These are phyloP conservation scores for Corythornis madagascariensis DNA, from an alignment of 2,113 vertebrate species.

Conservation along the genomic window DNA sequence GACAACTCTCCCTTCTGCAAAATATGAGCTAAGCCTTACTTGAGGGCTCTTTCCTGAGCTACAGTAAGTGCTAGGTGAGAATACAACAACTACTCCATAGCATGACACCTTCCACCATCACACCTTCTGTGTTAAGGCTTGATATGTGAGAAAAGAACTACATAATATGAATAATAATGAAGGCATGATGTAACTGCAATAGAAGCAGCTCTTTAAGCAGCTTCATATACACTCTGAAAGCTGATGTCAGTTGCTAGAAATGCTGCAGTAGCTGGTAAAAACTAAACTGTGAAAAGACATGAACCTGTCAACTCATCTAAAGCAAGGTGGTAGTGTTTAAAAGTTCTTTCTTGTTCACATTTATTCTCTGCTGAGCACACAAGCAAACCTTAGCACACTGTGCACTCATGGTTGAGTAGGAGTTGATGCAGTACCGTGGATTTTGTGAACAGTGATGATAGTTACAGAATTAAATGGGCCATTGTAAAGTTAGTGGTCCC, in stretches of 20 bases:
- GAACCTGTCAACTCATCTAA: accelerated
- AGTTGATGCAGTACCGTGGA: background rate
- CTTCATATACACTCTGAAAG: background rate
- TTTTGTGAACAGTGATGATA: background rate
- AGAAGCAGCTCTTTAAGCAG: background rate
- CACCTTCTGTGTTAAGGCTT: background rate
- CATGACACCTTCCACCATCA: background rate
- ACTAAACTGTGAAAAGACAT: background rate
- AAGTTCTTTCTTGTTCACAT: background rate
- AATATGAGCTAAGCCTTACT: background rate
- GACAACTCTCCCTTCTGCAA: background rate
- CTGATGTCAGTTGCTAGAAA: background rate
- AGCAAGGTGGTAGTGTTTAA: background rate
- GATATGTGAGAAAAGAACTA: background rate
- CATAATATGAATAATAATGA: background rate
- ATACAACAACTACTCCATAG: background rate
- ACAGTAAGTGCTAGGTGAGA: background rate
- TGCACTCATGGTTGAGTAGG: background rate
- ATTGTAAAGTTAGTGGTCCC: background rate
- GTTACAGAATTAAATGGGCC: background rate
- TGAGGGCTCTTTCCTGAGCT: background rate
- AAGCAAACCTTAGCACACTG: background rate
- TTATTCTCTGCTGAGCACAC: background rate
- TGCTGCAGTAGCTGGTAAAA: background rate
- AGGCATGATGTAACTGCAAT: background rate